These are phyloP conservation scores for Chromoteleia sp. DNA, from an alignment of 2,888 invertebrate genomes.

Conservation along the genomic window DNA sequence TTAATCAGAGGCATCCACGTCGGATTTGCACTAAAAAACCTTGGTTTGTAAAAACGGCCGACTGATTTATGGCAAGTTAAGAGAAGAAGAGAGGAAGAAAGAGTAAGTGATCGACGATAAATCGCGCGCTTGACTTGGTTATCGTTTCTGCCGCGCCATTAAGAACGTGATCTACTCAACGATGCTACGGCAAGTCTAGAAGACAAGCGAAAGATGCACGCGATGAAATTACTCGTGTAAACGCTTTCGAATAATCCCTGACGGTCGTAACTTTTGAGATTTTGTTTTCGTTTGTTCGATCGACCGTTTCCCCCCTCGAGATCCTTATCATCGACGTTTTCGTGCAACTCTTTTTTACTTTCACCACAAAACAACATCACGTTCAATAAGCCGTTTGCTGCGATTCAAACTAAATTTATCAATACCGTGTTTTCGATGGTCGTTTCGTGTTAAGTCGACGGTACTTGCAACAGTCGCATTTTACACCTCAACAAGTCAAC, in stretches of 20 bases:
- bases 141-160: slow-evolving; percentile 77
- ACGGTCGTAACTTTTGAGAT: slow-evolving; percentile 67
- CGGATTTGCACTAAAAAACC: slow-evolving; percentile 73
- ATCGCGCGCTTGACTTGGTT: slow-evolving; percentile 78
- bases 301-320: slow-evolving; percentile 45
- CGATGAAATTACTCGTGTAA: slow-evolving; percentile 71
- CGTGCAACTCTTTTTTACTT: slow-evolving; percentile 69
- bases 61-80: slow-evolving; percentile 79
- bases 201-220: slow-evolving; percentile 70
- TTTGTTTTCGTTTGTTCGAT: slow-evolving; percentile 70
- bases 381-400: slow-evolving; percentile 62
- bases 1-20: slow-evolving; percentile 79
- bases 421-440: slow-evolving; percentile 56
- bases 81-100: slow-evolving; percentile 71
- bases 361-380: slow-evolving; percentile 69
- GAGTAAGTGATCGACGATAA: slow-evolving; percentile 78
- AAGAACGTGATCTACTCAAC: slow-evolving; percentile 73
- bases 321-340: slow-evolving; percentile 64
- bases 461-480: slow-evolving; percentile 49
- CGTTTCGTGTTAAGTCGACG: slow-evolving; percentile 49
- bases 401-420: slow-evolving; percentile 62
- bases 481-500: slow-evolving; percentile 57
- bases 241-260: slow-evolving; percentile 67
- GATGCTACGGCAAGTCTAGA: slow-evolving; percentile 61
- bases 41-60: slow-evolving; percentile 75